Conservation (phyloP, 2,888 invertebrate species). For the Lycaena phlaeas region DNA sequence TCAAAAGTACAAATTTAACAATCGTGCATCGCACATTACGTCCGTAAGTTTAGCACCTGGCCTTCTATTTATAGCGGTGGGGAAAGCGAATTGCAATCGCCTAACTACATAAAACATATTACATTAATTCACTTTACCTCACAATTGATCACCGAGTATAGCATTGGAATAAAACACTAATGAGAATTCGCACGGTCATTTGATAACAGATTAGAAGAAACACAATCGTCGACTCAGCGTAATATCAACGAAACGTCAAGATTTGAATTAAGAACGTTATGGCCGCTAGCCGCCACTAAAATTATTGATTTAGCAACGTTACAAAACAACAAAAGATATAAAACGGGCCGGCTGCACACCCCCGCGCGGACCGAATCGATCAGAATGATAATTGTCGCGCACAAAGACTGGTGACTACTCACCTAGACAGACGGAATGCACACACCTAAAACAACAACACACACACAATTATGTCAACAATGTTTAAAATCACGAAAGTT, state of each 20-base stretch:
- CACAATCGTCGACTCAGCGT: constrained; percentile 21
- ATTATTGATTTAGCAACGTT: constrained; percentile 66
- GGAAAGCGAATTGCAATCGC: constrained; percentile 22
- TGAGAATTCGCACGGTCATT: constrained; percentile 5
- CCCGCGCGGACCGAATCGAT: constrained; percentile 67
- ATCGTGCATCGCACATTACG: constrained; percentile 32
- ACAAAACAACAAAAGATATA: constrained; percentile 73
- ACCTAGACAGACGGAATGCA: constrained; percentile 63
- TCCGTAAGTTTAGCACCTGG: constrained; percentile 35
- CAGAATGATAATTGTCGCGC: constrained; percentile 71
- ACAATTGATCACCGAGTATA: constrained; percentile 13
- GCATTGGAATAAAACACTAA: constrained; percentile 10
- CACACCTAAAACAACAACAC: constrained; percentile 58
- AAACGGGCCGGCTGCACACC: constrained; percentile 61
- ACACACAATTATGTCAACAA: constrained; percentile 51
- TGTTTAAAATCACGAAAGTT: constrained; percentile 33
- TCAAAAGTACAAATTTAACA: constrained; percentile 26
- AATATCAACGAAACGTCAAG: constrained; percentile 23
- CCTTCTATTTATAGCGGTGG: constrained; percentile 33
- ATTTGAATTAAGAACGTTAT: constrained; percentile 30
- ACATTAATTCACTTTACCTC: constrained; percentile 23
- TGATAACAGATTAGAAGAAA: constrained; percentile 15
- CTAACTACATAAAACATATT: constrained; percentile 12
- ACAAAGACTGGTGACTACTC: constrained; percentile 66
- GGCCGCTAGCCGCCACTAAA: constrained; percentile 52